Evolutionary conservation across 2,797 vertebrate genomes (phyloP).

Genomic region (Stomatorhinus walkeri): DNA sequence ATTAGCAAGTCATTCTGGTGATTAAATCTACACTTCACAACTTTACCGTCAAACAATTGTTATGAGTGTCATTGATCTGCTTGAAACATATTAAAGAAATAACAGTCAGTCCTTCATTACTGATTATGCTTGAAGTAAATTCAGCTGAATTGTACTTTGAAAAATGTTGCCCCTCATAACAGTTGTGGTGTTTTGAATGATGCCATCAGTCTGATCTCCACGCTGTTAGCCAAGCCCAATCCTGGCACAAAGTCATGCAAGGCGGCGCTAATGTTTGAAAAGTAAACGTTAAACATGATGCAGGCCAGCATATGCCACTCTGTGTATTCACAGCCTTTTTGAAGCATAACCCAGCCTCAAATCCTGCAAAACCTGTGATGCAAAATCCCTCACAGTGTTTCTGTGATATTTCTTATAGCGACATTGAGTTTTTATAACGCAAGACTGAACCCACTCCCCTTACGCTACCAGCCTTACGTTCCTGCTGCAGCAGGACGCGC

Average conservation of each 20-base stretch:
- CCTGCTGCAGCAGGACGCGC: not conserved
- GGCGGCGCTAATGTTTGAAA: slow-evolving; percentile 14
- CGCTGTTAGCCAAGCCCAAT: not conserved
- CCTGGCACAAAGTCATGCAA: not conserved
- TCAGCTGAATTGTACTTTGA: not conserved
- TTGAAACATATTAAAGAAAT: not conserved
- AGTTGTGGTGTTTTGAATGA: not conserved
- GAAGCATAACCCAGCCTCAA: not conserved
- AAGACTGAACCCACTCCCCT: not conserved
- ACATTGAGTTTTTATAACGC: not conserved
- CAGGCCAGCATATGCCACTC: not conserved
- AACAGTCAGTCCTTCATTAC: not conserved
- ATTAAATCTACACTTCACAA: not conserved
- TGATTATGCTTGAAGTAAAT: not conserved
- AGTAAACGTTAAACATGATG: not conserved
- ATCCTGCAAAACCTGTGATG: not conserved
- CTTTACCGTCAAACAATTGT: not conserved
- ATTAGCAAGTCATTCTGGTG: not conserved
- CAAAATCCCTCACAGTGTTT: not conserved
- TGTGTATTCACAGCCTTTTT: not conserved
- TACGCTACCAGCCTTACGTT: not conserved
- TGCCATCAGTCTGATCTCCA: not conserved
- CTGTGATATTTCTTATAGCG: not conserved
- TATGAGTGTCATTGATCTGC: not conserved
- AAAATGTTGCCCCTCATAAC: not conserved